Evolutionary conservation across 2,888 invertebrate species (phyloP), one percentile per base, ranked within the genome.

Genomic region (Andrena chrysosceles): DNA sequence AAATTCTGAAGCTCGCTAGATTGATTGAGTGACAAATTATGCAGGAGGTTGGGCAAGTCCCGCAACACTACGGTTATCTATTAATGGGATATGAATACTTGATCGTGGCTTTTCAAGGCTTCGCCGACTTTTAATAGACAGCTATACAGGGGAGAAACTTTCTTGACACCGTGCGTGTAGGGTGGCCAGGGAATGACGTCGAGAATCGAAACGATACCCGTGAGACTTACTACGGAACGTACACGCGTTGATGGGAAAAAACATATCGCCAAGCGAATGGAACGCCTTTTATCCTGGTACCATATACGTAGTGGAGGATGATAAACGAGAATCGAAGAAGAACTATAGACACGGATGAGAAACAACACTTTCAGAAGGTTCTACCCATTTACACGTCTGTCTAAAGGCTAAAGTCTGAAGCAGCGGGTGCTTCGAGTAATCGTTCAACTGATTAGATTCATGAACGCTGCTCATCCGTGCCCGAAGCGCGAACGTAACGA

Each of bases 401-500:
- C 16, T 16, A 42, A 42, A 42, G 42, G 13, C 42, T 42, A 42
- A 42, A 42, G 42, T 42, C 13, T 42, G 42, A 42, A 42, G 42
- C 42, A 42, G 42, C 42, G 42, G 42, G 42, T 42, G 42, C 42
- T 5, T 5, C 4, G 42, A 56, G 63, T 72, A 72, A 86, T 82
- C 74, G 73, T 49, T 54, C 56, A 77, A 63, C 77, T 63, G 73
- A 62, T 42, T n/a, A 54, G 63, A 78, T 66, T 63, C 74, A 35
- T 66, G 73, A 72, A 80, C 81, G 78, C 68, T 42, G 31, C 52
- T 70, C 42, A 29, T 63, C 52, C 66, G 33, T n/a, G 52, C 56
- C 33, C 59, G 59, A 42, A 66, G 42, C 79, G 62, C 56, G 78
- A 72, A 52, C 49, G 79, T 84, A 86, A 84, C 79, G 67, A 80